These are phyloP conservation scores for Mylabris phalerata DNA, from an alignment of 1,140 invertebrate genomes.

Conservation along the genomic window DNA sequence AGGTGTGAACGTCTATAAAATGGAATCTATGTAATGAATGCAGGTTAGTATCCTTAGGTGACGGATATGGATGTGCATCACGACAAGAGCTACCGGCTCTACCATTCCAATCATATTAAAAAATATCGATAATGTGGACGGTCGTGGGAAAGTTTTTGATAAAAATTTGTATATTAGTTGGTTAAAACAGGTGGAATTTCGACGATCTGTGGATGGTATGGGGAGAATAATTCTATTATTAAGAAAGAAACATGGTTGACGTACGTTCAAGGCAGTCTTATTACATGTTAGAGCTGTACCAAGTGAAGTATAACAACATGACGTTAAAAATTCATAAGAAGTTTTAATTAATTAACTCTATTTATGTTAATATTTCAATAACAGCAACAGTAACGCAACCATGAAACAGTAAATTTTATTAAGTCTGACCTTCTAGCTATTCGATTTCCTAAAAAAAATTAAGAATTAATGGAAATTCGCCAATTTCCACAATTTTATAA, in stretches of 20 bases:
- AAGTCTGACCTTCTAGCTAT: slow-evolving; percentile 8
- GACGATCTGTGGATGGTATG: no score
- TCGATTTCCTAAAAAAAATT: no score
- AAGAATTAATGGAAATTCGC: no score
- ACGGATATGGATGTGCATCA: slow-evolving; percentile 17
- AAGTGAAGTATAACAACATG: slow-evolving; percentile 11
- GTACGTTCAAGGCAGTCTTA: slow-evolving; percentile 11
- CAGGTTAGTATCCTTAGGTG: slow-evolving; percentile 13
- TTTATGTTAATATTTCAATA: slow-evolving; percentile 10
- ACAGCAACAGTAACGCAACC: slow-evolving; percentile 9
- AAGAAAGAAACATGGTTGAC: not conserved
- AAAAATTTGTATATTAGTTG: no score
- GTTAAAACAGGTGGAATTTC: no score
- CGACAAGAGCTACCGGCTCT: slow-evolving; percentile 12
- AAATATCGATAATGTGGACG: no score
- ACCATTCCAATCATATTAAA: slow-evolving; percentile 1
- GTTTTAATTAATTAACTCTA: slow-evolving; percentile 17
- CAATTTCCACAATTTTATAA: no score
- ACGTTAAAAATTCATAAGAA: slow-evolving; percentile 14
- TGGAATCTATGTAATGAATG: slow-evolving; percentile 15
- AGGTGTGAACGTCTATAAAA: slow-evolving; percentile 15
- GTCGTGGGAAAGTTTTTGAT: no score
- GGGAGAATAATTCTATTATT: no score
- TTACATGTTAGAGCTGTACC: slow-evolving; percentile 9
- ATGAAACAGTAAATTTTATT: slow-evolving; percentile 12